phyloP scores from a whole-genome alignment of 2,797 vertebrate genomes.

The Xenopus petersii region DNA sequence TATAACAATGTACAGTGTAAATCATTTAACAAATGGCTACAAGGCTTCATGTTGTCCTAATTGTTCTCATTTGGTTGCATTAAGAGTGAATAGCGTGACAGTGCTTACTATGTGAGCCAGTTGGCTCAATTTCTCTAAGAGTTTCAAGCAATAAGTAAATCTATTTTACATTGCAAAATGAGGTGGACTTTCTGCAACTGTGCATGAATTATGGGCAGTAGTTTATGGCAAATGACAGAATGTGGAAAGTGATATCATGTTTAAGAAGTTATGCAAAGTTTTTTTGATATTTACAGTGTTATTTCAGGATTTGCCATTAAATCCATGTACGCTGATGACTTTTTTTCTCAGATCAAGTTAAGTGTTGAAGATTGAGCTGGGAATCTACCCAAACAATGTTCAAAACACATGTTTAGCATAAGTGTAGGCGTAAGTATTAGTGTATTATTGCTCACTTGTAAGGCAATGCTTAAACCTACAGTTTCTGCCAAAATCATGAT shows the following conservation, averaged over 20 bases:
- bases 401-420: neutral
- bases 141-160: conserved; percentile 53
- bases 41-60: conserved; percentile 25
- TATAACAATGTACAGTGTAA: conserved; percentile 25
- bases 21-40: conserved; percentile 39
- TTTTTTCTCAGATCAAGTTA: neutral
- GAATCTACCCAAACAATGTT: neutral
- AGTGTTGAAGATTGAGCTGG: neutral
- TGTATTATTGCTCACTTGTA: no score
- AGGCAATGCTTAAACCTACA: no score
- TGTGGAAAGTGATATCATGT: conserved; percentile 31
- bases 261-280: conserved; percentile 8
- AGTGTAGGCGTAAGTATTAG: neutral
- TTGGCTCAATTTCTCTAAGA: conserved; percentile 46
- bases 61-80: conserved; percentile 34
- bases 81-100: conserved; percentile 41
- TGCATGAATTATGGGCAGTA: conserved; percentile 46
- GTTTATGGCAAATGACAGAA: conserved; percentile 35
- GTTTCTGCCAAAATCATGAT: no score
- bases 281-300: conserved; percentile 13
- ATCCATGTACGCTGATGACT: neutral
- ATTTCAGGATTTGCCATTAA: conserved; percentile 10
- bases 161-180: conserved; percentile 46
- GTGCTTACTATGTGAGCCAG: conserved; percentile 45
- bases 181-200: conserved; percentile 51